phyloP scores from a whole-genome alignment of 1,140 invertebrate species.

The Paraescarpia echinospica region DNA sequence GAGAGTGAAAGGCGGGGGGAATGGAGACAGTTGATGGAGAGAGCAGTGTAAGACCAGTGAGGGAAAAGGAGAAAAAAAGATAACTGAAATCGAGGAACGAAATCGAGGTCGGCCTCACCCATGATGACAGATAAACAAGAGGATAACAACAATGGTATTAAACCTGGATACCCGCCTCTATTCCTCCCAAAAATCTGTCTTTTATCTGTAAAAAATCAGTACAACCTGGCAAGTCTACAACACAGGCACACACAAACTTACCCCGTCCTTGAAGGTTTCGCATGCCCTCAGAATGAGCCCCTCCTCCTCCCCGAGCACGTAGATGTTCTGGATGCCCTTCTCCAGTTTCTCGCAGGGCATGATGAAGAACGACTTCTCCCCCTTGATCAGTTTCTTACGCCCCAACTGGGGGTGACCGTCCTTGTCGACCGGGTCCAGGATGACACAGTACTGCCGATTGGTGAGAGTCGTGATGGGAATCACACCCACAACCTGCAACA shows the following conservation, averaged over 20 bases:
- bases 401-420: constrained; percentile 60
- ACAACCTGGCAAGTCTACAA: neutral
- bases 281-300: constrained; percentile 60
- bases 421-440: constrained; percentile 59
- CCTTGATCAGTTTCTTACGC: constrained; percentile 59
- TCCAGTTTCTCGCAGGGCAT: constrained; percentile 60
- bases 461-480: constrained; percentile 60
- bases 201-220: too few relatives aligned
- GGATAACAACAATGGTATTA: too few relatives aligned
- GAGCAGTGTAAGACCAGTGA: too few relatives aligned
- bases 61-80: too few relatives aligned
- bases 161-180: too few relatives aligned
- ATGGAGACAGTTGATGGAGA: too few relatives aligned
- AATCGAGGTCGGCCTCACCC: too few relatives aligned
- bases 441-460: constrained; percentile 61
- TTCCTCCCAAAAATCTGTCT: too few relatives aligned
- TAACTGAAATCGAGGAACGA: too few relatives aligned
- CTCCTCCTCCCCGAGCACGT: constrained; percentile 61
- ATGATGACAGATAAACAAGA: too few relatives aligned
- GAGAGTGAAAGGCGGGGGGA: too few relatives aligned
- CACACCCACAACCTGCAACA: constrained; percentile 54
- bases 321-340: constrained; percentile 60
- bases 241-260: neutral
- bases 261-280: constrained; percentile 58
- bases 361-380: constrained; percentile 62